These are phyloP conservation scores for Pavo muticus DNA, from an alignment of 2,113 vertebrate genomes.

Conservation along the genomic window DNA sequence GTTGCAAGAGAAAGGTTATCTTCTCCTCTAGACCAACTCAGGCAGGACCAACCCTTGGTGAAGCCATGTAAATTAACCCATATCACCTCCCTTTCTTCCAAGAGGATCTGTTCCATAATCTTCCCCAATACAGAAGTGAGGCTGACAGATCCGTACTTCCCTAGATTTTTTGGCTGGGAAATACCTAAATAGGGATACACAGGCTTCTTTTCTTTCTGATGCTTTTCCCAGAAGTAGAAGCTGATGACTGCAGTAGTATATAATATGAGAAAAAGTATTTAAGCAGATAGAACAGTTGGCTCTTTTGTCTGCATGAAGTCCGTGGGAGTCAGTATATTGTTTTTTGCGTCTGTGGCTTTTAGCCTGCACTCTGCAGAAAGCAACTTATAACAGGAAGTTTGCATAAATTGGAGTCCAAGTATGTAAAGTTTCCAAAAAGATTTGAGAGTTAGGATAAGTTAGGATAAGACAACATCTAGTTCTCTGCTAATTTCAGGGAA, in stretches of 20 bases:
- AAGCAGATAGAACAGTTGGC: neutral
- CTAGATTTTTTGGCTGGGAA: neutral
- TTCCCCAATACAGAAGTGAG: too few species aligned
- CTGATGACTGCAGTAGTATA: neutral
- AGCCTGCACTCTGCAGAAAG: accelerated
- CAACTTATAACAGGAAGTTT: neutral
- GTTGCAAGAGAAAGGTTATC: too few species aligned
- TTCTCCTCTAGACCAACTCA: too few species aligned
- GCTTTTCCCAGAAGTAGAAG: neutral
- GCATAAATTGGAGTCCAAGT: neutral
- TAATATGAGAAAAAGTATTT: neutral
- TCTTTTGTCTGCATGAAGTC: neutral
- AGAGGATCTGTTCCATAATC: too few species aligned
- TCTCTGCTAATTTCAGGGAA: neutral
- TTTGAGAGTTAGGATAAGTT: neutral
- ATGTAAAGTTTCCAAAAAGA: neutral
- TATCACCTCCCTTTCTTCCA: too few species aligned
- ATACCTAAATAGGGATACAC: neutral
- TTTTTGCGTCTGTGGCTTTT: neutral
- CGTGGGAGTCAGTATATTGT: neutral
- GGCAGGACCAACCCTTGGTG: too few species aligned
- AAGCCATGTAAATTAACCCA: too few species aligned
- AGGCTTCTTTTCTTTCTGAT: neutral
- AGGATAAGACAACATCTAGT: accelerated
- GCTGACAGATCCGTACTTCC: too few species aligned